Percentiles rank a stretch among this genome's conserved stretches.
Evolutionary conservation across 2,113 vertebrate species (phyloP).

Genomic region (Carassius auratus): DNA sequence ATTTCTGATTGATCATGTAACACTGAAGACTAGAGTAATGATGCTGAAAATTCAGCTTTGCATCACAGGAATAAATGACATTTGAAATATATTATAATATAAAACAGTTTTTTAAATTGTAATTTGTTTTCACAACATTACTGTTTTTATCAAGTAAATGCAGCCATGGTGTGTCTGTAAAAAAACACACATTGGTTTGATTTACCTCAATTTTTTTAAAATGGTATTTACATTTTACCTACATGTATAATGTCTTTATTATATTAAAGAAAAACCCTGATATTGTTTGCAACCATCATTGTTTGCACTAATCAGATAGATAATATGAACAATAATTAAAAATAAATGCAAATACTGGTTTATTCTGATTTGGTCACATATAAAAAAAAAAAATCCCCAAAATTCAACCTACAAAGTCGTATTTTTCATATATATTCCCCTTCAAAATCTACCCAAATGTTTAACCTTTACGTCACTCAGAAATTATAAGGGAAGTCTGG

Average conservation of each 20-base stretch:
- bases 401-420: background rate
- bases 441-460: background rate
- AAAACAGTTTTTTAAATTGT: background rate
- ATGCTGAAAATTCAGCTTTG: background rate
- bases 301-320: background rate
- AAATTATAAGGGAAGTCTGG: background rate
- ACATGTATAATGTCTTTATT: background rate
- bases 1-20: background rate
- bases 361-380: too few species aligned
- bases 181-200: too few species aligned
- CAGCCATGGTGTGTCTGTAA: too few species aligned
- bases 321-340: background rate
- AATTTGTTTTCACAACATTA: background rate
- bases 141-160: too few species aligned
- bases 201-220: too few species aligned
- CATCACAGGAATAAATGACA: too few species aligned
- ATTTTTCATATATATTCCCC: background rate
- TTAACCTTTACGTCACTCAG: background rate
- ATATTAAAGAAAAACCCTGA: background rate
- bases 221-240: too few species aligned
- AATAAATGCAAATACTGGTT: background rate
- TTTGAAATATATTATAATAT: too few species aligned
- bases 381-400: background rate
- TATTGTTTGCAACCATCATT: background rate
- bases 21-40: background rate